Conservation (phyloP, 1,140 invertebrate genomes). For the Dendroctonus ponderosae region DNA sequence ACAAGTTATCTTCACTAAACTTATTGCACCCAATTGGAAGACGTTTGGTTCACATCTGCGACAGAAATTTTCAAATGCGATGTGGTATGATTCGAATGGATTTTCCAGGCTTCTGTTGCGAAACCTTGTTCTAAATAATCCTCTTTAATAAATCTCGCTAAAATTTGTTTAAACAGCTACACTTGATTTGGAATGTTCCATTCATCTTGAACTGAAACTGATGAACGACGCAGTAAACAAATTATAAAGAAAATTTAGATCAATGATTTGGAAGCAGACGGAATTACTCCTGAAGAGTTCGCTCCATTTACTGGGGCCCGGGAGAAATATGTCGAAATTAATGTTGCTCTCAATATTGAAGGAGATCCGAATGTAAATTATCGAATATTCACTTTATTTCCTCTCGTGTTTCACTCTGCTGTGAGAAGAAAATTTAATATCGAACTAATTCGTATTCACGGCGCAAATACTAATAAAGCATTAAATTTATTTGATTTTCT, state of each 20-base stretch:
- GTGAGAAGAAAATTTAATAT: slow-evolving; percentile 39
- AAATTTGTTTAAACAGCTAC: too few species aligned
- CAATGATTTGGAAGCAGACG: slow-evolving; percentile 46
- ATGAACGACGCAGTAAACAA: slow-evolving; percentile 38
- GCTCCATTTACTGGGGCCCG: slow-evolving; percentile 39
- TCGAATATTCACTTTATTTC: slow-evolving; percentile 41
- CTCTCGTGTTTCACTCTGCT: slow-evolving; percentile 18
- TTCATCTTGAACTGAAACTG: too few species aligned
- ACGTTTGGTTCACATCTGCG: too few species aligned
- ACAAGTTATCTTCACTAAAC: too few species aligned
- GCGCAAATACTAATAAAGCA: slow-evolving; percentile 39
- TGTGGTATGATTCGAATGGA: too few species aligned
- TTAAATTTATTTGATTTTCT: slow-evolving; percentile 36
- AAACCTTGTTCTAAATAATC: too few species aligned
- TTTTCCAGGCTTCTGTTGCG: too few species aligned
- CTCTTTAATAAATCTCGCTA: too few species aligned
- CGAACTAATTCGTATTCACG: slow-evolving; percentile 38
- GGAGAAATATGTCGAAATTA: slow-evolving; percentile 46
- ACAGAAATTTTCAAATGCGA: too few species aligned
- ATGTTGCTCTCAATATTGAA: slow-evolving; percentile 46
- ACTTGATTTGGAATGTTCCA: too few species aligned
- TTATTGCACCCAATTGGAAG: too few species aligned
- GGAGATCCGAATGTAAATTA: slow-evolving; percentile 45
- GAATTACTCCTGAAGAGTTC: slow-evolving; percentile 41
- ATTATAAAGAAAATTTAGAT: slow-evolving; percentile 47